Evolutionary conservation across 2,888 invertebrate species (phyloP).

Genomic region (Spatulosminthurus flaviceps): DNA sequence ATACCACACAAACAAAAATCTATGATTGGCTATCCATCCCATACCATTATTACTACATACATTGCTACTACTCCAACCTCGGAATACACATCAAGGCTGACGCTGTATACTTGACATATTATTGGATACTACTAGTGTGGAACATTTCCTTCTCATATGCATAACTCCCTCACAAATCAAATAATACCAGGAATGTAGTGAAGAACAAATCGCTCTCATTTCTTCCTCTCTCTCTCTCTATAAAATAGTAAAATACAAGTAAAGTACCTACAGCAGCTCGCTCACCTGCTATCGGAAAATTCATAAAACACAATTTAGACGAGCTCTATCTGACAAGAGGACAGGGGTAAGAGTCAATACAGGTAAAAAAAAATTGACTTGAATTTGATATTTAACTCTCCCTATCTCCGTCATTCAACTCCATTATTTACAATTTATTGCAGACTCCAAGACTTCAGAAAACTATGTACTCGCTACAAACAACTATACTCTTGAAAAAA

Average conservation of each 20-base stretch:
- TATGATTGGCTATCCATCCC: no score
- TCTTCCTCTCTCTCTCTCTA: background rate
- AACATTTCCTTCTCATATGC: no score
- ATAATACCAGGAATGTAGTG: no score
- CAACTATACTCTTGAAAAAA: no score
- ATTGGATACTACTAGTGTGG: no score
- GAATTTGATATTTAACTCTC: slow-evolving; percentile 42
- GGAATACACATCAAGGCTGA: no score
- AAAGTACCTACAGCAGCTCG: background rate
- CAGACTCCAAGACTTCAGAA: background rate
- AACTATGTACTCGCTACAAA: no score
- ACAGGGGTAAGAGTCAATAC: slow-evolving; percentile 32
- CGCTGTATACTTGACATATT: no score
- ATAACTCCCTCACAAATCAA: no score
- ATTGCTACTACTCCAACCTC: no score
- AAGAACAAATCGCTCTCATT: background rate
- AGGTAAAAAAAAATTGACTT: slow-evolving; percentile 15
- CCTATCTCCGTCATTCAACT: slow-evolving; percentile 34
- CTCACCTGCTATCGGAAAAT: slow-evolving; percentile 13
- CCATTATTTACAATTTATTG: slow-evolving; percentile 43
- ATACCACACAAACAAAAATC: slow-evolving; percentile 34
- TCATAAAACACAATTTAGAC: background rate
- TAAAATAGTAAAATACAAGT: background rate
- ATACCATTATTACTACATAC: no score
- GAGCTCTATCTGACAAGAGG: slow-evolving; percentile 10